A percentile compares a stretch with the other conserved stretches of the same genome.
These are phyloP conservation scores for Cuniculus paca DNA, from an alignment of 2,797 vertebrate species.

Conservation along the genomic window DNA sequence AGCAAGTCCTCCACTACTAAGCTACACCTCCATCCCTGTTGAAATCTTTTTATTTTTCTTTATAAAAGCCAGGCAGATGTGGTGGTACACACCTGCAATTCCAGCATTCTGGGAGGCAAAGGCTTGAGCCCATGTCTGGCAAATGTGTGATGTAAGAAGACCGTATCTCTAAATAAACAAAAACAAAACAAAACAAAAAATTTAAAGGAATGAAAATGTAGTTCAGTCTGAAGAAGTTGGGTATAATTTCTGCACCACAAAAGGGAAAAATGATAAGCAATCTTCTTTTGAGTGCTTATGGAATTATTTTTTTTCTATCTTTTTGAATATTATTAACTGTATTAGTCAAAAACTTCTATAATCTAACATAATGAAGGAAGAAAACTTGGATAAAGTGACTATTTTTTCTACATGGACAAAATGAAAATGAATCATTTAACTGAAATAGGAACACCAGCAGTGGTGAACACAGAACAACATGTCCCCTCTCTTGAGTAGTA, in stretches of 20 bases:
- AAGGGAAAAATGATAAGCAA: background rate
- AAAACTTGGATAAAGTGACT: background rate
- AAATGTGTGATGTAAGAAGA: background rate
- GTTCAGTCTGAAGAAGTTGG: background rate
- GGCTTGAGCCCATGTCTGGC: background rate
- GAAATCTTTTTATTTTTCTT: background rate
- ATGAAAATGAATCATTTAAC: slow-evolving; percentile 3
- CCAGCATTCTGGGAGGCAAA: background rate
- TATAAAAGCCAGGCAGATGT: background rate
- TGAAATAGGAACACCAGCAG: background rate
- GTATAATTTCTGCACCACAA: background rate
- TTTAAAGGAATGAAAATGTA: background rate
- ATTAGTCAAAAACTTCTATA: background rate
- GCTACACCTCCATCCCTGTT: background rate
- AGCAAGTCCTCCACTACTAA: background rate
- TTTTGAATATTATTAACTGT: background rate
- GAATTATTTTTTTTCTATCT: background rate
- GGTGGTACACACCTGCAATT: background rate
- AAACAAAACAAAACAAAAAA: too few relatives aligned
- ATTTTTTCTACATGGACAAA: background rate
- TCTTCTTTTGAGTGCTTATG: background rate
- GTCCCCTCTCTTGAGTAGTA: background rate
- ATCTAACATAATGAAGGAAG: background rate
- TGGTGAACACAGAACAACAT: background rate
- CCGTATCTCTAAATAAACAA: background rate